Evolutionary conservation across 2,888 invertebrate species (phyloP).

Genomic region (Aradus depressus): DNA sequence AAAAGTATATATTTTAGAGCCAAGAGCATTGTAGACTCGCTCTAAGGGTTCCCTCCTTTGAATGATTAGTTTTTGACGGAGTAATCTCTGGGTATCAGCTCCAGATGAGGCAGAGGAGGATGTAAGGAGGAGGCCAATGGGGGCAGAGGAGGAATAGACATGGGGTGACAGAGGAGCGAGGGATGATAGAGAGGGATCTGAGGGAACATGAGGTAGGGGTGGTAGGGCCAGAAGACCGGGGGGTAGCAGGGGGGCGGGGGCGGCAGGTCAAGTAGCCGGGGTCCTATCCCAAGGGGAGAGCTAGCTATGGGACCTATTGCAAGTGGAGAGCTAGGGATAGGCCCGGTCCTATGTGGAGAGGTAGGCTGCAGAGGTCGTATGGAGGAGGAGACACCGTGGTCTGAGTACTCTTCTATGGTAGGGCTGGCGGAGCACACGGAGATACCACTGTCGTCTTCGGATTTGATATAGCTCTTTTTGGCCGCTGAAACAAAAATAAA

Average conservation of each 20-base stretch:
- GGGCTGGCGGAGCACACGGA: conserved; percentile 30
- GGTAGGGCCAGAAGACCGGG: conserved; percentile 34
- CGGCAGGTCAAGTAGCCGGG: conserved; percentile 34
- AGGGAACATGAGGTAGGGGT: conserved; percentile 36
- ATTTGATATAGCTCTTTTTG: conserved; percentile 10
- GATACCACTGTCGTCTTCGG: conserved; percentile 34
- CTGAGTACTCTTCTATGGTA: conserved; percentile 38
- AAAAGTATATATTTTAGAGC: no score
- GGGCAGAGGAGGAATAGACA: conserved; percentile 33
- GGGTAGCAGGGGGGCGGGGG: conserved; percentile 38
- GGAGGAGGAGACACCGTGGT: conserved; percentile 39
- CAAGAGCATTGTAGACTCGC: no score
- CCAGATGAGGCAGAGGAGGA: conserved; percentile 2
- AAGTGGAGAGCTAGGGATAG: conserved; percentile 37
- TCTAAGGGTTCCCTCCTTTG: no score
- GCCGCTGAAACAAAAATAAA: conserved; percentile 5
- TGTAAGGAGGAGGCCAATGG: not conserved
- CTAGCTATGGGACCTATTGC: no score
- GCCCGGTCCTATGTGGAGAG: conserved; percentile 35
- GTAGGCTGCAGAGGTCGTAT: conserved; percentile 42
- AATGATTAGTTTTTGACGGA: conserved; percentile 11
- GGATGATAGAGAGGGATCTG: conserved; percentile 26
- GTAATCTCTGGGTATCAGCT: conserved; percentile 11
- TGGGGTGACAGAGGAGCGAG: conserved; percentile 32
- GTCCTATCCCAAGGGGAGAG: no score